Conservation (phyloP, 2,113 vertebrate genomes). For the Microtus pennsylvanicus region DNA sequence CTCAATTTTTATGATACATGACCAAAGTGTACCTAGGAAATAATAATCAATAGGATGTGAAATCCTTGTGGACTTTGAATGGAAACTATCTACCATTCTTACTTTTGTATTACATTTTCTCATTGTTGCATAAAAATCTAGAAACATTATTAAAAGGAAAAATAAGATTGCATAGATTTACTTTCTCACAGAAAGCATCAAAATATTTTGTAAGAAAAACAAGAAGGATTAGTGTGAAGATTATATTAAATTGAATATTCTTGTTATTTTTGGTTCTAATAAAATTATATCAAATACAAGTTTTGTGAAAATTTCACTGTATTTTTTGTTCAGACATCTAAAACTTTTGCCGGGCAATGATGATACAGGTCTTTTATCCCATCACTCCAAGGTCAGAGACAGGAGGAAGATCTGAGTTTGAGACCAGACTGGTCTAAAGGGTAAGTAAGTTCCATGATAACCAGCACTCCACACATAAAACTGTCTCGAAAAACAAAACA, state of each 20-base stretch:
- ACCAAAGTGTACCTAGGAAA: not conserved
- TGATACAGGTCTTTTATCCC: not conserved
- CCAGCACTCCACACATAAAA: not conserved
- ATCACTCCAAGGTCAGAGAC: not conserved
- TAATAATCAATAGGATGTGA: not conserved
- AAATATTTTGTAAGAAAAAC: not conserved
- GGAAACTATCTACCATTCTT: not conserved
- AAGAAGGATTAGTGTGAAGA: not conserved
- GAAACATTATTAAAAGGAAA: not conserved
- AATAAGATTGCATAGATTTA: not conserved
- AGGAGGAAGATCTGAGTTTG: not conserved
- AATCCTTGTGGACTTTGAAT: not conserved
- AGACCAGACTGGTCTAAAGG: not conserved
- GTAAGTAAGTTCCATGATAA: not conserved
- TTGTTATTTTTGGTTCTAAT: not conserved
- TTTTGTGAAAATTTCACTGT: no score
- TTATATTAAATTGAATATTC: not conserved
- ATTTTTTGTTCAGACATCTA: not conserved
- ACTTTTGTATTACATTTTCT: conserved; percentile 13
- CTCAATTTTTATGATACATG: not conserved
- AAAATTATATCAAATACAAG: not conserved
- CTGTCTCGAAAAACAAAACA: not conserved
- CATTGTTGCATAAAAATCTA: not conserved
- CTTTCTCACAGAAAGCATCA: not conserved
- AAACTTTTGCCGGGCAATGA: not conserved